Evolutionary conservation across 2,888 invertebrate species (phyloP).

Genomic region (Bembecia ichneumoniformis): DNA sequence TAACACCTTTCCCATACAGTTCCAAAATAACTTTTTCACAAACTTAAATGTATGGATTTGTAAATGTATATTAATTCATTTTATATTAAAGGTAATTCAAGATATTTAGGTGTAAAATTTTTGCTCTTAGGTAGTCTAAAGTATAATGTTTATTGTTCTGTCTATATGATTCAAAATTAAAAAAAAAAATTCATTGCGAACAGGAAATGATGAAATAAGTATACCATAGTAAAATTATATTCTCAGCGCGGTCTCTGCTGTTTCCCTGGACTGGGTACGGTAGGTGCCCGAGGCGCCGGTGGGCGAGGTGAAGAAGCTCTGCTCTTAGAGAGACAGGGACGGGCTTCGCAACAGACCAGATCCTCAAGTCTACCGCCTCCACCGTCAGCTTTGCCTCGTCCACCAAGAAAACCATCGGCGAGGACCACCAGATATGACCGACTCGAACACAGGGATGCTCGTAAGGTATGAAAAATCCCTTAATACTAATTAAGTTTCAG

Average conservation of each 20-base stretch:
- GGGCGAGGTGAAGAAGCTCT: slow-evolving; percentile 79
- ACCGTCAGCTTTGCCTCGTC: slow-evolving; percentile 80
- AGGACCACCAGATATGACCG: slow-evolving; percentile 78
- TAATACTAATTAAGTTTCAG: too few relatives aligned
- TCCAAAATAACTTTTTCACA: too few relatives aligned
- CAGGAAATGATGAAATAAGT: too few relatives aligned
- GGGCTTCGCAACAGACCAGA: slow-evolving; percentile 82
- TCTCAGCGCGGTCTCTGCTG: slow-evolving; percentile 85
- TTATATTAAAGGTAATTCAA: too few relatives aligned
- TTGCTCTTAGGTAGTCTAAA: too few relatives aligned
- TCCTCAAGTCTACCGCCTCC: slow-evolving; percentile 78
- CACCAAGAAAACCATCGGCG: slow-evolving; percentile 74
- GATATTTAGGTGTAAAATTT: too few relatives aligned
- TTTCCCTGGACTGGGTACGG: slow-evolving; percentile 75
- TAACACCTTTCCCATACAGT: background rate
- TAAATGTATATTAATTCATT: too few relatives aligned
- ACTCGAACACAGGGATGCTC: slow-evolving; percentile 57
- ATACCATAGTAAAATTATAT: background rate
- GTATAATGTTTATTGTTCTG: too few relatives aligned
- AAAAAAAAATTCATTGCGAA: background rate
- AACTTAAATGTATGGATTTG: too few relatives aligned
- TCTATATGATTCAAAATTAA: too few relatives aligned
- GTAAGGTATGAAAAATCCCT: slow-evolving; percentile 45
- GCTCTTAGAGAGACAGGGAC: slow-evolving; percentile 82
- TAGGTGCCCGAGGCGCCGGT: slow-evolving; percentile 56